Evolutionary conservation across 1,140 invertebrate species (phyloP).

Genomic region (Dinoponera quadriceps): DNA sequence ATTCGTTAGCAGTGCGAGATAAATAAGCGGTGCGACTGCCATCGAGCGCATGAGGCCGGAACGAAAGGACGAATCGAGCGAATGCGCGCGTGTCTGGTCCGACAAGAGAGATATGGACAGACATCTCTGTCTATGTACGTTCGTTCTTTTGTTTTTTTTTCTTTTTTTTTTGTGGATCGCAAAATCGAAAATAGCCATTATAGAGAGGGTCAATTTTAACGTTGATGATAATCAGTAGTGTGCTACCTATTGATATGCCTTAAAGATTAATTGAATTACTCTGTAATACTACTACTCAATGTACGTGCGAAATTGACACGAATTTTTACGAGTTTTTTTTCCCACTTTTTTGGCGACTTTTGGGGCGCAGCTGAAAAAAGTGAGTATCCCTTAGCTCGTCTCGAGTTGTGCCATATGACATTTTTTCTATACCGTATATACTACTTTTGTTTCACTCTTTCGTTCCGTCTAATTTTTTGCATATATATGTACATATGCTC

Average conservation of each 20-base stretch:
- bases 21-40: conserved; percentile 67
- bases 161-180: conserved; percentile 39
- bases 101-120: conserved; percentile 62
- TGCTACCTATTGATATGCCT: conserved; percentile 74
- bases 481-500: conserved; percentile 26
- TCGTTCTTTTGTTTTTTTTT: background rate
- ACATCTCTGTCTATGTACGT: conserved; percentile 18
- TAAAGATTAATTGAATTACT: conserved; percentile 76
- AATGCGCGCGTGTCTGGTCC: conserved; percentile 66
- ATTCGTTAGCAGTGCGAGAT: conserved; percentile 61
- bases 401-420: conserved; percentile 77
- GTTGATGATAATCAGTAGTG: conserved; percentile 72
- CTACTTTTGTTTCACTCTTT: conserved; percentile 50
- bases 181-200: conserved; percentile 60
- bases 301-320: conserved; percentile 84
- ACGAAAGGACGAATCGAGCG: conserved; percentile 64
- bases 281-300: conserved; percentile 76
- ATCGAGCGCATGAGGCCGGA: conserved; percentile 70
- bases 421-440: conserved; percentile 69
- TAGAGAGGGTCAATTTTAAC: conserved; percentile 65
- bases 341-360: conserved; percentile 86
- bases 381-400: conserved; percentile 80
- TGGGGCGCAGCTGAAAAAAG: conserved; percentile 83
- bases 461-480: conserved; percentile 59
- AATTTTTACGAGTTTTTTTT: conserved; percentile 85